Base-by-base conservation (phyloP, 30 jellyfish, hydroid and myxozoan species). In the Chrysaora quinquecirrha region DNA sequence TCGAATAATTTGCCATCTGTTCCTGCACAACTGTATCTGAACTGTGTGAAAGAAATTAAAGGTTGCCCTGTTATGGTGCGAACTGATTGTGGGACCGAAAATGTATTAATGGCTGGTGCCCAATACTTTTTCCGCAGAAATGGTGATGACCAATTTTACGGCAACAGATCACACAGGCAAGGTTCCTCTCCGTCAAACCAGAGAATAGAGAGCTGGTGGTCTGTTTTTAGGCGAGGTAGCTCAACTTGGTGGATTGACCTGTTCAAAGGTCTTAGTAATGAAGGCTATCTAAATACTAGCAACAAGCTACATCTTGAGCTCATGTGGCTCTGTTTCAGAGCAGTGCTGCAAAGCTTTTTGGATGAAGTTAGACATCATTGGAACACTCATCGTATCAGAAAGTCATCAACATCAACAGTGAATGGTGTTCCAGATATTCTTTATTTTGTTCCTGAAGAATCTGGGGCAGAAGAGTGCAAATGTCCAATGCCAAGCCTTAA, bases 351-450 rank as follows among this genome's bases (percentile, higher is more conserved):
- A 64, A 21, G 34, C 7, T 28, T n/a, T 24, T 58, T 64, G 9
- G 49, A 24, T 16, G 49, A 64, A 64, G 6, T 64, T 9, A 24
- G 20, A 20, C 52, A 30, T 3, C 77, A 64, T 25, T 64, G 77
- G 77, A 64, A 64, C 25, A 64, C 77, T 2, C 77, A 64, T 30
- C 20, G 22, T n/a, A 64, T 64, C 9, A 64, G 77, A 64, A 28
- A 30, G 9, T 64, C 58, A 4, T 9, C 14, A 7, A 3, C 16
- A 9, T 16, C 30, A 24, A 16, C 58, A 9, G 49, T 64, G 14
- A 2, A 60, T 21, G 77, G 77, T 2, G 34, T 28, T 28, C 61
- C 77, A 16, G 77, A 64, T 64, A 9, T 58, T n/a, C 34, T 64
- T 3, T 64, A 21, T 33, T 21, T 2, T 64, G 61, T 64, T 2